These are phyloP conservation scores for Brachystomella parvula DNA, from an alignment of 1,140 invertebrate genomes.

Conservation along the genomic window DNA sequence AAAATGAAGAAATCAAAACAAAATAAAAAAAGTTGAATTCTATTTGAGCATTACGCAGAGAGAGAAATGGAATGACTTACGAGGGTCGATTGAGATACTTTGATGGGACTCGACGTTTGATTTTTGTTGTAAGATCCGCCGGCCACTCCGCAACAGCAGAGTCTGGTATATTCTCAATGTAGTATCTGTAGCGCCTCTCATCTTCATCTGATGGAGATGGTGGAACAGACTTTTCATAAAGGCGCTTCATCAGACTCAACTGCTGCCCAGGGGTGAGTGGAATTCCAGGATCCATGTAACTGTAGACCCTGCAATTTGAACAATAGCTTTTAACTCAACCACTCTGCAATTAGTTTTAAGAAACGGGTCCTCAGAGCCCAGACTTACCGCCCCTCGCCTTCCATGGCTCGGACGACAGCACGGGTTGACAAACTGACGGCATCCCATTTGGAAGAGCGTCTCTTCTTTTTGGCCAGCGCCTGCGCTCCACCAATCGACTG, in stretches of 20 bases:
- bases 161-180: conserved; percentile 30
- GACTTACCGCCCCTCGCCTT: conserved; percentile 9
- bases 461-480: not conserved
- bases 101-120: conserved; percentile 21
- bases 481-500: not conserved
- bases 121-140: conserved; percentile 10
- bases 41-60: too few relatives aligned
- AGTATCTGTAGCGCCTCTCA: conserved; percentile 23
- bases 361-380: not conserved
- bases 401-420: not conserved
- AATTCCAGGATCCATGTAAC: conserved; percentile 4
- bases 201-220: conserved; percentile 17
- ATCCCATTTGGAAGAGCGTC: too few relatives aligned
- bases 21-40: too few relatives aligned
- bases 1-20: too few relatives aligned
- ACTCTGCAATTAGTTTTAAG: not conserved
- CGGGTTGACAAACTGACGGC: not conserved
- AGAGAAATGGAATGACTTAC: conserved; percentile 13
- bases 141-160: conserved; percentile 25
- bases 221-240: conserved; percentile 11
- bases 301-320: conserved; percentile 17
- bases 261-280: conserved; percentile 31
- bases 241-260: conserved; percentile 38
- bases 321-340: not conserved
- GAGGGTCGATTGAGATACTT: conserved; percentile 3